Evolutionary conservation across 2,888 invertebrate species (phyloP).

Genomic region (Calameuta idolon): DNA sequence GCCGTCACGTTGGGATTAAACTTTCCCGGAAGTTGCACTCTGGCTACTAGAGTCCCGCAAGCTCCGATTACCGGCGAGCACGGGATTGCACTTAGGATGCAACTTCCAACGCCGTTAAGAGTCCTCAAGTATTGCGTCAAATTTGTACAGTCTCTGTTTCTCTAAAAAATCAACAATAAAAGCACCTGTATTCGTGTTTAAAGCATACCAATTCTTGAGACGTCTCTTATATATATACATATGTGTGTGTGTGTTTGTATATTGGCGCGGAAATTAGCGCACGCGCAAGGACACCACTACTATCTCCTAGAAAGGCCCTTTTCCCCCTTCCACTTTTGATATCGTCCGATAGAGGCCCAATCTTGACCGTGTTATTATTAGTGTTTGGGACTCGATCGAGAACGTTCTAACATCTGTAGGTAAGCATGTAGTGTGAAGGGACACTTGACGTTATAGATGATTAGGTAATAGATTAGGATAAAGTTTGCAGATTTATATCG

Average conservation of each 20-base stretch:
- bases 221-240: not conserved
- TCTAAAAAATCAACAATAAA: not conserved
- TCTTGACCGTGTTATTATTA: too few species aligned
- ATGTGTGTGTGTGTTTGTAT: too few species aligned
- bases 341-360: too few species aligned
- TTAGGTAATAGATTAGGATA: not conserved
- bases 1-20: slow-evolving; percentile 31
- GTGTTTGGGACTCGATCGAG: too few species aligned
- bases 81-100: slow-evolving; percentile 40
- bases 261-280: too few species aligned
- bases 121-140: slow-evolving; percentile 21
- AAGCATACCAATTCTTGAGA: not conserved
- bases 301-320: too few species aligned
- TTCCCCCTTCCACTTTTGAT: too few species aligned
- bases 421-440: not conserved
- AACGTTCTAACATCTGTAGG: not conserved
- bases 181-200: not conserved
- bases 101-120: slow-evolving; percentile 28
- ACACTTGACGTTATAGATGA: not conserved
- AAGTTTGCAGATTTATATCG: not conserved
- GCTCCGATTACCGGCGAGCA: slow-evolving; percentile 40
- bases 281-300: too few species aligned
- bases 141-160: not conserved
- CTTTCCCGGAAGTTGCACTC: slow-evolving; percentile 25
- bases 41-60: slow-evolving; percentile 22